Evolutionary conservation across 2,113 vertebrate genomes (phyloP).

Genomic region (Atlantisia rogersi): DNA sequence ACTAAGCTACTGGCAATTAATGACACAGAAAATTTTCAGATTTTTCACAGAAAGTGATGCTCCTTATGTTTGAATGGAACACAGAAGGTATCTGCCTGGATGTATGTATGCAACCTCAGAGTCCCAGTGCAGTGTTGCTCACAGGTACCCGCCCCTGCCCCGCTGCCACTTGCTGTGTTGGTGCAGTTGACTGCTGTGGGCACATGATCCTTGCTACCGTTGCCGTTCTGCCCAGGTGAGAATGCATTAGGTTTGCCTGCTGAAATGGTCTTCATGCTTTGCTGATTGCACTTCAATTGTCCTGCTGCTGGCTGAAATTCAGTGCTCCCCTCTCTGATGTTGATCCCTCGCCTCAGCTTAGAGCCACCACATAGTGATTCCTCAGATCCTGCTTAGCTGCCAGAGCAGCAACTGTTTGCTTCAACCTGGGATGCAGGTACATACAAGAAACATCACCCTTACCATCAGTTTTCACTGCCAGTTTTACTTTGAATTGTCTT

Average conservation of each 20-base stretch:
- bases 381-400: not conserved
- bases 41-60: not conserved
- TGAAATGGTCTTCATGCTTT: not conserved
- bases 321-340: too few relatives aligned
- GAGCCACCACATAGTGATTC: not conserved
- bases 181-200: accelerated
- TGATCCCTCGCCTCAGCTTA: not conserved
- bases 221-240: not conserved
- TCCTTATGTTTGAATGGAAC: not conserved
- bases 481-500: not conserved
- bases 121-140: not conserved
- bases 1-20: not conserved
- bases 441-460: accelerated
- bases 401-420: not conserved
- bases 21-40: not conserved
- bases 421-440: too few relatives aligned
- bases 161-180: too few relatives aligned
- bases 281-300: not conserved
- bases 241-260: not conserved
- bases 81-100: not conserved
- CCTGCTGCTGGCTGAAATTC: not conserved
- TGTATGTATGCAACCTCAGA: not conserved
- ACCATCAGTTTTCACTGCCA: not conserved
- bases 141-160: not conserved
- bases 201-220: accelerated